A percentile compares a stretch with the other conserved stretches of the same genome.
Conservation (phyloP, 1,140 invertebrate species). For the Drosophila asahinai region DNA sequence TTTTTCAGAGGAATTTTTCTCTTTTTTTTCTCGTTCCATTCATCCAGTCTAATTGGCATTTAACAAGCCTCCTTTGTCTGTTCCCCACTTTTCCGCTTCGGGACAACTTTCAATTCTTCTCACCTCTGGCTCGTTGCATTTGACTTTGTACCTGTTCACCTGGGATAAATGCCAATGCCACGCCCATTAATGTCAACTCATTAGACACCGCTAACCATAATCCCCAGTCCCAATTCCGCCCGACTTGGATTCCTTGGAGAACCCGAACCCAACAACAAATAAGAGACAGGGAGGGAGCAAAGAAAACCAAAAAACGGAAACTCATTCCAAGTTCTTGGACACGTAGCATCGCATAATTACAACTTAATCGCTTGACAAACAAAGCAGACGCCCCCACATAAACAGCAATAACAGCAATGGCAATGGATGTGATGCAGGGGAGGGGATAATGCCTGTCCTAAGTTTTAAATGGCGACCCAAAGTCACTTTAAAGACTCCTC, state of each 20-base stretch:
- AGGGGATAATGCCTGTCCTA: conserved; percentile 55
- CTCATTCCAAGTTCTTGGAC: conserved; percentile 50
- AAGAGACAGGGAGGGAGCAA: background rate
- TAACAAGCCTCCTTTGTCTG: conserved; percentile 36
- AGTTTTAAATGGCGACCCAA: conserved; percentile 70
- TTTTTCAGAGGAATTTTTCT: conserved; percentile 18
- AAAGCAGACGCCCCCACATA: conserved; percentile 73
- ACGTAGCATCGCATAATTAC: conserved; percentile 80
- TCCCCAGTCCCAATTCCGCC: conserved; percentile 25
- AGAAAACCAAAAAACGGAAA: conserved; percentile 16
- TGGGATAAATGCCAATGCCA: conserved; percentile 19
- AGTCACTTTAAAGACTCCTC: conserved; percentile 68
- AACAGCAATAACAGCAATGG: conserved; percentile 57
- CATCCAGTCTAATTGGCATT: conserved; percentile 40
- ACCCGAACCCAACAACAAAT: conserved; percentile 2
- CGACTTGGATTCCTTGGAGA: conserved; percentile 2
- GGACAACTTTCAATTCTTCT: conserved; percentile 19
- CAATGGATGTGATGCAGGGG: background rate
- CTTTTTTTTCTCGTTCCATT: background rate
- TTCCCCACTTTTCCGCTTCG: background rate
- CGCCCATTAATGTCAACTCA: conserved; percentile 71
- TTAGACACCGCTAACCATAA: conserved; percentile 70
- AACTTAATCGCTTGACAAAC: conserved; percentile 82
- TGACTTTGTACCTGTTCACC: conserved; percentile 4
- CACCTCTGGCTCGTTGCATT: conserved; percentile 23